Evolutionary conservation across 2,113 vertebrate species (phyloP).

Genomic region (Baryphthengus martii): DNA sequence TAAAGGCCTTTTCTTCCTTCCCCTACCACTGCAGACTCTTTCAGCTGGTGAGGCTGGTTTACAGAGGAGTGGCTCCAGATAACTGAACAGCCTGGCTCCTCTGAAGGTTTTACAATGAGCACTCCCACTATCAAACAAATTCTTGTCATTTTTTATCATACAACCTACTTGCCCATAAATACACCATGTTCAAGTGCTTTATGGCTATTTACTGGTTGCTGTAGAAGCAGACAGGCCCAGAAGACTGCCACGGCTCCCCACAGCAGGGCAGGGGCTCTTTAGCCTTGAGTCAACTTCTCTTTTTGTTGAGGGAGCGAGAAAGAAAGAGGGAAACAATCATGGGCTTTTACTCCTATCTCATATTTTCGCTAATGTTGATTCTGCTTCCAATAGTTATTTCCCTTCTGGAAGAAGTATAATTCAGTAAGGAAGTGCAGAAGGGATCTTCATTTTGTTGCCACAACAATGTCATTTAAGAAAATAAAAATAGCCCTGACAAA

Average conservation of each 20-base stretch:
- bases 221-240: background rate
- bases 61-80: background rate
- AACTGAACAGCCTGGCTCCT: background rate
- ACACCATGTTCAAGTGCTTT: rapidly evolving
- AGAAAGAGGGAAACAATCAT: background rate
- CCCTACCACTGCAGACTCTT: background rate
- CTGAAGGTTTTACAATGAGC: background rate
- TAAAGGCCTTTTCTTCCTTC: background rate
- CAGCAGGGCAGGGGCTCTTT: background rate
- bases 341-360: background rate
- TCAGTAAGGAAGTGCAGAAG: background rate
- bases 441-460: background rate
- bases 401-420: background rate
- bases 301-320: background rate
- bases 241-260: background rate
- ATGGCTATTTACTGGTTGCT: background rate
- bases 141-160: background rate
- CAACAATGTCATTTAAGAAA: background rate
- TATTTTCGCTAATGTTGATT: background rate
- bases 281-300: background rate
- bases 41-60: background rate
- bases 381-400: background rate
- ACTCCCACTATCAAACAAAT: background rate
- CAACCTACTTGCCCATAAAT: background rate
- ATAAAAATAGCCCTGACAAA: background rate